Percentiles rank a stretch among this genome's conserved stretches.
These are phyloP conservation scores for Odontocolon sp. DNA, from an alignment of 2,888 invertebrate genomes.

Conservation along the genomic window DNA sequence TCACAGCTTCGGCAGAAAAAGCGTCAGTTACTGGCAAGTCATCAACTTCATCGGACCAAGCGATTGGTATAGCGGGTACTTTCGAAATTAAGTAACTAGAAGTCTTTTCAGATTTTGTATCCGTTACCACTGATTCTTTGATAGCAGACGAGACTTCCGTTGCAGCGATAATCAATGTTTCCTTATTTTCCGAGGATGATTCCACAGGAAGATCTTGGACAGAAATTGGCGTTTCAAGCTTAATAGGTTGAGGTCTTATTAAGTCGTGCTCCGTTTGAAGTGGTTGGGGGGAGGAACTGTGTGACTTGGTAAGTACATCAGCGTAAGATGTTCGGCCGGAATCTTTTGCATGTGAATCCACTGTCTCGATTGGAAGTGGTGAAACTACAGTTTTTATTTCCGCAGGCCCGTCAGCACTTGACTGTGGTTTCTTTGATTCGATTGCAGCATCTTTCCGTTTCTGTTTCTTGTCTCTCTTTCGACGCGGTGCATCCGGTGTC, in stretches of 20 bases:
- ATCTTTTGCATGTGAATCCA: constrained; percentile 25
- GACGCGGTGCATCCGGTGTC: constrained; percentile 37
- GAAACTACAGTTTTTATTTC: constrained; percentile 47
- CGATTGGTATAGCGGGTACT: constrained; percentile 9
- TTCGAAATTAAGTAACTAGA: background rate
- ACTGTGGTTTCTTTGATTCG: constrained; percentile 40
- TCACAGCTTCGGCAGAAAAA: background rate
- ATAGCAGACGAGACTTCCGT: background rate
- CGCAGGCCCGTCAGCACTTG: constrained; percentile 28
- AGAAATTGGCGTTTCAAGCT: constrained; percentile 26
- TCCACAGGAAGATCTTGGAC: background rate
- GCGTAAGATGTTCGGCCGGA: constrained; percentile 85
- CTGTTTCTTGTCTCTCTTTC: constrained; percentile 59
- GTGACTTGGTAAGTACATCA: constrained; percentile 84
- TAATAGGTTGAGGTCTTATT: constrained; percentile 62
- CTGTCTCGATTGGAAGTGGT: constrained; percentile 44
- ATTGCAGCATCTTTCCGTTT: constrained; percentile 50
- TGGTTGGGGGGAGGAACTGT: constrained; percentile 78
- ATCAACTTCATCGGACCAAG: constrained; percentile 61
- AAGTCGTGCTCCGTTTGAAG: constrained; percentile 69
- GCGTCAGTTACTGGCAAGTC: constrained; percentile 3
- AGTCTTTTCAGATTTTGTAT: background rate
- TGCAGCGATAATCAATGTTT: background rate
- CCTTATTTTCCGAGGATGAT: constrained; percentile 11
- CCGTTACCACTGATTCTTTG: constrained; percentile 6